These are phyloP conservation scores for Thomomys bottae DNA, from an alignment of 2,113 vertebrate species.

Conservation along the genomic window DNA sequence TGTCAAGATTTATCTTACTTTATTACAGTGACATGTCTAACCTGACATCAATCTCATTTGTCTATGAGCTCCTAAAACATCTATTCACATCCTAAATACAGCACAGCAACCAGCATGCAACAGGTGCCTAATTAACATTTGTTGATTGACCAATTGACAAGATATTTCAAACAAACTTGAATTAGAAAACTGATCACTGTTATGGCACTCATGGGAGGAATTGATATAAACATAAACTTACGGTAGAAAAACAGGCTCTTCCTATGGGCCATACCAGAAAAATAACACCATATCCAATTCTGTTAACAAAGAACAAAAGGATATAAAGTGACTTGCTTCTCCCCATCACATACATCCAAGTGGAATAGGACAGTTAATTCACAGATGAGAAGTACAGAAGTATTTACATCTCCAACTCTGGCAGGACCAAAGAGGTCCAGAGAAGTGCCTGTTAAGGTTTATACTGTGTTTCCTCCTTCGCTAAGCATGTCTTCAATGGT, in stretches of 20 bases:
- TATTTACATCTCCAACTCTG: background rate
- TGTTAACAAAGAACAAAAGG: slow-evolving; percentile 5
- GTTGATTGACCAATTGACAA: slow-evolving; percentile 25
- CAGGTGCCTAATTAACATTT: background rate
- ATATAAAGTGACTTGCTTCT: background rate
- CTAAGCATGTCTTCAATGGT: background rate
- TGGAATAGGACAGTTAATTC: background rate
- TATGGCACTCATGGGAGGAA: slow-evolving; percentile 5
- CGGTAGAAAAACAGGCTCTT: background rate
- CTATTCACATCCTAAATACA: background rate
- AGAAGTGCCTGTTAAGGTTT: background rate
- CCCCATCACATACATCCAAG: background rate
- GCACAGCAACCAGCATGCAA: background rate
- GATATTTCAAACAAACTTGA: slow-evolving; percentile 41
- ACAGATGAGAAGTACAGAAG: background rate
- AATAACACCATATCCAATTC: slow-evolving; percentile 46
- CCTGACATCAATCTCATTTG: background rate
- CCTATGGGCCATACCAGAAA: slow-evolving; percentile 29
- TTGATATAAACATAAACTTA: background rate
- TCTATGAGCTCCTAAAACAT: slow-evolving; percentile 14
- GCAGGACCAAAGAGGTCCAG: background rate
- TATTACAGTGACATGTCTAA: background rate
- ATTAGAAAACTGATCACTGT: slow-evolving; percentile 38
- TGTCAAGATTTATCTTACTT: background rate
- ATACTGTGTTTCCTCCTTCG: background rate